Conservation (phyloP, 2,888 invertebrate species). For the Diplazon laetatorius region DNA sequence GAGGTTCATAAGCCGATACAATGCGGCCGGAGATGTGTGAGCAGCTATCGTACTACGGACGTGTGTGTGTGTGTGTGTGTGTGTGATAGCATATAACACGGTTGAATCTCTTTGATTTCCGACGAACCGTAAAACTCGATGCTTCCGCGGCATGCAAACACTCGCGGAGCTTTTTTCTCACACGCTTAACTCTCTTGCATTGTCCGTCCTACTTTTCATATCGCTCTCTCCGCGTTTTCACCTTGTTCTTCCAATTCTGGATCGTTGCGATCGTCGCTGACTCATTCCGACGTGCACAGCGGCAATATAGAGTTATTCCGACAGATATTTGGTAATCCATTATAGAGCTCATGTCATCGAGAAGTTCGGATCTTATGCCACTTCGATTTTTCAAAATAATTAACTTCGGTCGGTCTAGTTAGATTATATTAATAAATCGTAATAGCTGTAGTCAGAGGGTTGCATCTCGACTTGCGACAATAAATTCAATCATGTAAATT, state of each 20-base stretch:
- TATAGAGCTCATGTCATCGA: too few relatives aligned
- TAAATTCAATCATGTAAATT: not conserved
- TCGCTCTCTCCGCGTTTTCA: not conserved
- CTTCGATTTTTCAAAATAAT: too few relatives aligned
- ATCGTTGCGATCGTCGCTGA: too few relatives aligned
- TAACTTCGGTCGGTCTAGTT: too few relatives aligned
- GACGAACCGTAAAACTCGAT: slow-evolving; percentile 65
- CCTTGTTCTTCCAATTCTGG: not conserved
- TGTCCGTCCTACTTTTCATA: slow-evolving; percentile 40
- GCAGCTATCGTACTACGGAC: slow-evolving; percentile 16
- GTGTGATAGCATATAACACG: slow-evolving; percentile 36
- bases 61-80: slow-evolving; percentile 31
- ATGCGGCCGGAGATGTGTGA: slow-evolving; percentile 20
- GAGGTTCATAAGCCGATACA: slow-evolving; percentile 52
- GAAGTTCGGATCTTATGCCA: too few relatives aligned
- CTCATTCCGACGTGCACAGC: too few relatives aligned
- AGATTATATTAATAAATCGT: not conserved
- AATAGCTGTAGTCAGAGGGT: too few relatives aligned
- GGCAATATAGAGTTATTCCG: too few relatives aligned
- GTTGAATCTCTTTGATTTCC: slow-evolving; percentile 67
- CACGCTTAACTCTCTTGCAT: slow-evolving; percentile 40
- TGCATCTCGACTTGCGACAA: not conserved
- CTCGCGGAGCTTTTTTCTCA: slow-evolving; percentile 41
- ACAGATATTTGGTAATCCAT: too few relatives aligned
- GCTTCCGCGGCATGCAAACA: slow-evolving; percentile 54